A percentile compares a stretch with the other conserved stretches of the same genome.
phyloP scores from a whole-genome alignment of 2,113 vertebrate genomes.

The Malurus alboscapulatus region DNA sequence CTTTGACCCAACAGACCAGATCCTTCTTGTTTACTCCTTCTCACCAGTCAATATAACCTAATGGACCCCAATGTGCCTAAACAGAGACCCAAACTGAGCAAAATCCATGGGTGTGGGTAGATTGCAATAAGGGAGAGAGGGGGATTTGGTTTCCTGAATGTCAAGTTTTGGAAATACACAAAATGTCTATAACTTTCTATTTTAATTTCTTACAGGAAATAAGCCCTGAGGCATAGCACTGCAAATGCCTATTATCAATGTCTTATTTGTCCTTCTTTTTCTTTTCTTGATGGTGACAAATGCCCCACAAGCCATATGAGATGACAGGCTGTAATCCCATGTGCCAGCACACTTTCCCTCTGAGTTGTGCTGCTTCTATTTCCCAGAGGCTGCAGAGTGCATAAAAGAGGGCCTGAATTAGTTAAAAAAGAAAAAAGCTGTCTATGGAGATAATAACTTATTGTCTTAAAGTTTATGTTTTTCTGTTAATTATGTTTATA shows the following conservation, averaged over 20 bases:
- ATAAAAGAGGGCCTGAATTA: neutral
- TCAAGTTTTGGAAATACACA: neutral
- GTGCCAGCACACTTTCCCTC: neutral
- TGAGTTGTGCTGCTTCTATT: neutral
- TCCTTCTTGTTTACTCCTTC: neutral
- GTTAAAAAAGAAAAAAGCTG: neutral
- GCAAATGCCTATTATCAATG: neutral
- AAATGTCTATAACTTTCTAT: neutral
- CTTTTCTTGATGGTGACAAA: neutral
- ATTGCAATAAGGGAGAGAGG: neutral
- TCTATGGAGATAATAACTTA: neutral
- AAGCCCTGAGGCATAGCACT: neutral
- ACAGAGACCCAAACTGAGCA: neutral
- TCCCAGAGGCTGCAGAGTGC: neutral
- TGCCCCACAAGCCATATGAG: fast-evolving
- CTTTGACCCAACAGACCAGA: neutral
- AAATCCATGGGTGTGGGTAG: neutral
- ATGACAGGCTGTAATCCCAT: neutral
- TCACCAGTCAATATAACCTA: neutral
- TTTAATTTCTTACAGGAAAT: neutral
- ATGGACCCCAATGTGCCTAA: neutral
- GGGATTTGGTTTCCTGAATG: neutral
- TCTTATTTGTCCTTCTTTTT: neutral
- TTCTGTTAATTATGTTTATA: neutral
- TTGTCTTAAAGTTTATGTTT: neutral